Evolutionary conservation across 2,888 invertebrate species (phyloP).

Genomic region (Acleris cristana): DNA sequence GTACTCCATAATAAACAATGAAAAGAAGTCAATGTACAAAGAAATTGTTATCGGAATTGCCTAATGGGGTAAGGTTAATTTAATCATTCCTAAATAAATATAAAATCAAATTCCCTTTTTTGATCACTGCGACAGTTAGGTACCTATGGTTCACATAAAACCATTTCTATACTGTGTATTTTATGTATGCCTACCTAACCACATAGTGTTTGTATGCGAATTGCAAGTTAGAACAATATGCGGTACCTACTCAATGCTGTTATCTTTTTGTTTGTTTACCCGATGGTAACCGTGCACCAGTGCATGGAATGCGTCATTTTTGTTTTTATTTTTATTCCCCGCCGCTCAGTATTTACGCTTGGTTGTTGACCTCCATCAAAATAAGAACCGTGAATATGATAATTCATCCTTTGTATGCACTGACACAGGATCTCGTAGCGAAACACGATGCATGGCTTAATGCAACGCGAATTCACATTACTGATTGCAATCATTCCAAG

Average conservation of each 20-base stretch:
- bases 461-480: conserved; percentile 1
- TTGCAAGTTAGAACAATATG: not conserved
- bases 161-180: too few species aligned
- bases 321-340: conserved; percentile 29
- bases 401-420: conserved; percentile 1
- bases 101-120: too few species aligned
- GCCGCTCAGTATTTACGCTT: conserved; percentile 23
- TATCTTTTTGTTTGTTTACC: conserved; percentile 4
- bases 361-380: conserved; percentile 25
- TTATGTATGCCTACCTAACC: too few species aligned
- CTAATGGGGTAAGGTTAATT: too few species aligned
- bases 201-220: not conserved
- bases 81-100: too few species aligned
- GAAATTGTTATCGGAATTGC: too few species aligned
- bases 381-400: conserved; percentile 8
- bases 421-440: not conserved
- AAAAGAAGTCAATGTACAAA: too few species aligned
- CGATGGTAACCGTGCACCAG: conserved; percentile 6
- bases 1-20: too few species aligned
- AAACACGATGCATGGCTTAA: conserved; percentile 1
- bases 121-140: too few species aligned
- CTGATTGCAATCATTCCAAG: conserved; percentile 1
- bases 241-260: not conserved
- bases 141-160: too few species aligned
- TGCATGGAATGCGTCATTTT: conserved; percentile 28